A percentile compares a stretch with the other conserved stretches of the same genome.
Evolutionary conservation across 1,140 invertebrate genomes (phyloP).

Genomic region (Copidosoma floridanum): DNA sequence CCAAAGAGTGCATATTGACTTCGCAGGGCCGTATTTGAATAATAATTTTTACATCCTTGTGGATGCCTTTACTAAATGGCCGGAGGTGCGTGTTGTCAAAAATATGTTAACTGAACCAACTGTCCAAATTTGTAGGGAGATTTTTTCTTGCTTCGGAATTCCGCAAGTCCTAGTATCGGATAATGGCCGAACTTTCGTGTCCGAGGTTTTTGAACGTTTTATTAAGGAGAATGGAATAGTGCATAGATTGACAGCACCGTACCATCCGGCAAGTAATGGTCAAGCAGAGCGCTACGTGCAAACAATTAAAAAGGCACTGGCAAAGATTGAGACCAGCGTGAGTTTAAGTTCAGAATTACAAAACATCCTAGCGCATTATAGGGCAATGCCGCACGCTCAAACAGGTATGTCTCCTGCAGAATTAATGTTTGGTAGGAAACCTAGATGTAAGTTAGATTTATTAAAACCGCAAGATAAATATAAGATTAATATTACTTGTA

Average conservation of each 20-base stretch:
- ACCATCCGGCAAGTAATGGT: conserved; percentile 44
- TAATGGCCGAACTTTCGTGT: conserved; percentile 40
- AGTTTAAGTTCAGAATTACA: not conserved
- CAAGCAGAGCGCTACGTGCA: conserved; percentile 35
- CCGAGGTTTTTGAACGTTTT: conserved; percentile 38
- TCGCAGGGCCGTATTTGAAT: conserved; percentile 38
- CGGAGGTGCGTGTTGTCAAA: conserved; percentile 9
- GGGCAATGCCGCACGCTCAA: conserved; percentile 11
- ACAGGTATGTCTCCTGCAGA: conserved; percentile 4
- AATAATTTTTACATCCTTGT: not conserved
- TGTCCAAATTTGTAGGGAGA: not conserved
- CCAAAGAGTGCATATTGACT: conserved; percentile 37
- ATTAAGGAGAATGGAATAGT: conserved; percentile 37
- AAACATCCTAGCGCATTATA: conserved; percentile 3
- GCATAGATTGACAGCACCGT: conserved; percentile 41
- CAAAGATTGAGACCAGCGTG: not conserved
- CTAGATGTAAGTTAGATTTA: conserved; percentile 13
- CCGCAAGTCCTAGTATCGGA: conserved; percentile 41
- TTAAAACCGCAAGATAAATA: not conserved
- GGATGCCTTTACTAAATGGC: not conserved
- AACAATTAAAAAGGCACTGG: conserved; percentile 9
- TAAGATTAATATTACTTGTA: not conserved
- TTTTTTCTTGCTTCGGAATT: conserved; percentile 35
- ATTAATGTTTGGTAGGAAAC: conserved; percentile 15
- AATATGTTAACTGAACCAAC: conserved; percentile 9